Evolutionary conservation across 1,140 invertebrate species (phyloP), one percentile per base, ranked within the genome.

Genomic region (Thaumatotibia leucotreta): DNA sequence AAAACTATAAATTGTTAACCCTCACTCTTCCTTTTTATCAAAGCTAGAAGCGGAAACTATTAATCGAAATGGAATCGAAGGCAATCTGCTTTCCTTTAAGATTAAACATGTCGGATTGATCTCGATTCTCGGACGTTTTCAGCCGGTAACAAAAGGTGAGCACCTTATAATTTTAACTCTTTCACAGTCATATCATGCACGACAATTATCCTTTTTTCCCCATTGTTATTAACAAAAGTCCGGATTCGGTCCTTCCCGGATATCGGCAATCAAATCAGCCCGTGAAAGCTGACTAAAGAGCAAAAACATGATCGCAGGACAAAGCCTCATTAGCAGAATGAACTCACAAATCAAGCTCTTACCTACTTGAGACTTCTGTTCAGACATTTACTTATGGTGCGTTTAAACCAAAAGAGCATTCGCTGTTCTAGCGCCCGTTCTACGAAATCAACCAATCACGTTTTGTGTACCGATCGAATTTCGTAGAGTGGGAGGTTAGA

Each of bases 191-290:
- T 74, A 83, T 83, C 68, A 80, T 81, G 69, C 69, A 62, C 68
- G 71, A 81, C 83, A 86, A 88, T 90, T 88, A 90, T 81, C 63
- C 75, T 86, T 87, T 89, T 87, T 89, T 77, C 70, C 61, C 52
- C 70, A 73, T 83, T 82, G 76, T 88, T 80, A 80, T 75, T 81
- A 79, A 77, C 75, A 71, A 74, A 76, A 73, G 68, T 79, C 67
- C 74, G 69, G 79, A 78, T 74, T 82, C 75, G 77, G 68, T 76
- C 66, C 84, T 83, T 86, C 80, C 87, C 87, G 87, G 87, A 89
- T 86, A 89, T 89, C 81, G 77, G 69, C 76, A 82, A 89, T 89
- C n/a, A n/a, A n/a, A n/a, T n/a, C 84, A 84, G 63, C 62, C 54
- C 71, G 76, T 74, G 82, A 86, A 83, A 82, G 81, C 73, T 67